A percentile compares a stretch with the other conserved stretches of the same genome.
Conservation (phyloP, 2,888 invertebrate genomes). For the Caenorhabditis drosophilae region DNA sequence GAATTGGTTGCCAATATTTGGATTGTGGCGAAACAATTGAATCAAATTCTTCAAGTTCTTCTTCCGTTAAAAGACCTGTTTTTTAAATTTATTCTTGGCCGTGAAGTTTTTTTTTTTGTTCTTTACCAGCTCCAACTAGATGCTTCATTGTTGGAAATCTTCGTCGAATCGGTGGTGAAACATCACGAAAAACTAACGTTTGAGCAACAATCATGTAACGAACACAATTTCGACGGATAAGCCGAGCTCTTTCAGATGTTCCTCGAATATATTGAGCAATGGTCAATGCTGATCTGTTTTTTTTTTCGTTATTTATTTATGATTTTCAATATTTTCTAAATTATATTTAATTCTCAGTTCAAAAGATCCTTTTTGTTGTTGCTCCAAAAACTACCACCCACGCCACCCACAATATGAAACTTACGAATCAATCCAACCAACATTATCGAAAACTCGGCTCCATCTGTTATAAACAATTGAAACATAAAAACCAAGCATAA, state of each 20-base stretch:
- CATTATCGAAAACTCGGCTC: conserved; percentile 56
- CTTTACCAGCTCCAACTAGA: conserved; percentile 52
- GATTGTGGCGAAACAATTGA: conserved; percentile 52
- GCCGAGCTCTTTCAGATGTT: conserved; percentile 47
- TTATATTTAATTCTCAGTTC: too few relatives aligned
- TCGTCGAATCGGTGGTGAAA: conserved; percentile 54
- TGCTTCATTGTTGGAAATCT: conserved; percentile 62
- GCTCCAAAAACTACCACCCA: too few relatives aligned
- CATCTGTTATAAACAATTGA: conserved; percentile 57
- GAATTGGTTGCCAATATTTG: conserved; percentile 61
- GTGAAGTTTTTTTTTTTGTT: neutral
- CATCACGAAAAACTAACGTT: conserved; percentile 53
- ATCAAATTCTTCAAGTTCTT: conserved; percentile 57
- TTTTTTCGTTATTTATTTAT: too few relatives aligned
- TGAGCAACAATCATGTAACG: conserved; percentile 60
- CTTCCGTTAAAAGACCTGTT: conserved; percentile 49
- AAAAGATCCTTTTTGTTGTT: too few relatives aligned
- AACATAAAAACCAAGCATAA: conserved; percentile 64
- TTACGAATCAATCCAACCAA: conserved; percentile 65
- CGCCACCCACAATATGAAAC: too few relatives aligned
- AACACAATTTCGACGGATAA: conserved; percentile 56
- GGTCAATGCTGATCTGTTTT: conserved; percentile 54
- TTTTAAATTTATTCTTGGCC: neutral
- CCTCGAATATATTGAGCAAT: conserved; percentile 54
- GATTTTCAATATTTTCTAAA: too few relatives aligned